Evolutionary conservation across 2,888 invertebrate genomes (phyloP).

Genomic region (Phoronis australis): DNA sequence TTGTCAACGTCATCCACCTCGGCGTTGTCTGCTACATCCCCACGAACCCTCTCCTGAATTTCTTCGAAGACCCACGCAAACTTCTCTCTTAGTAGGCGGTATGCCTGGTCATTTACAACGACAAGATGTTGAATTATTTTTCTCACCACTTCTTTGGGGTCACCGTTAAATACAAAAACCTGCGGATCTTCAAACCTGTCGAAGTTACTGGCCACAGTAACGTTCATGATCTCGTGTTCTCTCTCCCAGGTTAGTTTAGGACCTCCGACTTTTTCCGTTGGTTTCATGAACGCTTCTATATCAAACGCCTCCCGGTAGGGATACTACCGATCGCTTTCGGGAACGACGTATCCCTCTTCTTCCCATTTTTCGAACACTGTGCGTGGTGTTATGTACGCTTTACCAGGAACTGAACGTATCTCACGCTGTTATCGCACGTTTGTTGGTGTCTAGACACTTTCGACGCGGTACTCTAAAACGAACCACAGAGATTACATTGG

Average conservation of each 20-base stretch:
- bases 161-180: neutral
- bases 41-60: neutral
- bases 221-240: neutral
- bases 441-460: too few species aligned
- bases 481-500: too few species aligned
- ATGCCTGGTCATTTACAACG: neutral
- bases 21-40: neutral
- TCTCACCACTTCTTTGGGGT: neutral
- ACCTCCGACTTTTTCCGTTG: neutral
- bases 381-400: neutral
- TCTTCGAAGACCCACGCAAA: neutral
- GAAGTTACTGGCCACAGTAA: neutral
- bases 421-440: too few species aligned
- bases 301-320: neutral
- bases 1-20: neutral
- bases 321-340: neutral
- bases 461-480: too few species aligned
- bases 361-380: slow-evolving; percentile 2
- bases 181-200: neutral
- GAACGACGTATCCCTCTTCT: neutral
- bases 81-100: neutral
- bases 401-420: too few species aligned
- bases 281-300: neutral
- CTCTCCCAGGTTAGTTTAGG: neutral
- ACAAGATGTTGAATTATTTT: neutral